These are phyloP conservation scores for Stigmatopora argus DNA, from an alignment of 2,113 vertebrate genomes.

Conservation along the genomic window DNA sequence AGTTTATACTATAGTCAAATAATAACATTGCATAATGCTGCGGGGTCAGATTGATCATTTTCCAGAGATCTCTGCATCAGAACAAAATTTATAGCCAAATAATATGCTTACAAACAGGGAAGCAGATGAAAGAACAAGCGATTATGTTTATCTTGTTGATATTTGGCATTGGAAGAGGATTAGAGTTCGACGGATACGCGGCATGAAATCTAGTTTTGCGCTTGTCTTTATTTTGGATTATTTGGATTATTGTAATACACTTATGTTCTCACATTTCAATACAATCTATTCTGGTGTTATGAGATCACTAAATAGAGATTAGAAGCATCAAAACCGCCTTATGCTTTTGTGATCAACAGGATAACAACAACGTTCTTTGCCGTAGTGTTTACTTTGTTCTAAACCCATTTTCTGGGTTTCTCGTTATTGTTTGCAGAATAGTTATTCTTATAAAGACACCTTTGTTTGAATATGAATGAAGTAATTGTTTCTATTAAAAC, in stretches of 20 bases:
- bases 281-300: slow-evolving; percentile 37
- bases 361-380: slow-evolving; percentile 6
- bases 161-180: slow-evolving; percentile 52
- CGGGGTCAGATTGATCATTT: not conserved
- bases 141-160: slow-evolving; percentile 50
- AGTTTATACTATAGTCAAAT: not conserved
- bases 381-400: slow-evolving; percentile 9
- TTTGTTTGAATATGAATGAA: slow-evolving; percentile 5
- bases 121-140: slow-evolving; percentile 26
- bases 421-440: not conserved
- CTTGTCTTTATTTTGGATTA: slow-evolving; percentile 58
- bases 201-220: slow-evolving; percentile 43
- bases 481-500: not conserved
- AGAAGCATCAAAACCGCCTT: slow-evolving; percentile 37
- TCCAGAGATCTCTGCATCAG: slow-evolving; percentile 2
- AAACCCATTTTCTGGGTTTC: not conserved
- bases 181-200: slow-evolving; percentile 48
- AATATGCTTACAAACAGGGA: slow-evolving; percentile 18
- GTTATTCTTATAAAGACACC: not conserved
- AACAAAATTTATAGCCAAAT: slow-evolving; percentile 25
- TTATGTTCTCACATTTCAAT: slow-evolving; percentile 50
- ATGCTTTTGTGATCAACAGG: slow-evolving; percentile 23
- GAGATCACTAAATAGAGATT: slow-evolving; percentile 43
- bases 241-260: slow-evolving; percentile 63
- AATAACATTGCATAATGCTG: slow-evolving; percentile 31